Base-by-base conservation (phyloP, 2,797 vertebrate species). In the Capromys pilorides region DNA sequence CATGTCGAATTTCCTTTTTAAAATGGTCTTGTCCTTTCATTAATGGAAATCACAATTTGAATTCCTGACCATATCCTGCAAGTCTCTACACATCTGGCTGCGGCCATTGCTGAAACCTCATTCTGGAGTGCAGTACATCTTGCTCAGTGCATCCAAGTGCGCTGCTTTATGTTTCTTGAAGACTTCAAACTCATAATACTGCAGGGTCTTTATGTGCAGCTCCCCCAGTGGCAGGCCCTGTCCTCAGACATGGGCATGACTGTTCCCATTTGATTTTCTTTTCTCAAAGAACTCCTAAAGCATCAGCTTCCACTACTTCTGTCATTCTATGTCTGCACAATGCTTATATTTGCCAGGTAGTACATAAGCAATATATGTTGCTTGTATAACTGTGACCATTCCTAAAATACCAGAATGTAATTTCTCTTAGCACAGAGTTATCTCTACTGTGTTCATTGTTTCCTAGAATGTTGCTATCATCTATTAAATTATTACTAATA, bases 41-140 rank as follows among this genome's bases (percentile, higher is more conserved):
- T 93, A 78, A 18, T 79, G 33, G 80, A 71, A 88, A 80, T 85
- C 80, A 36, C 61, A 89, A 88, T 89, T 33, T 77, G 61, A 95
- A 88, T 33, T 61, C 11, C 31, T 88, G n/a, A 22, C 24, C 33
- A 31, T 61, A 22, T 2, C n/a, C 21, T 91, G 49, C 19, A 86
- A 67, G n/a, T 39, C 12, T 93, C 16, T 86, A 0, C 39, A 49
- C 36, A n/a, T n/a, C 33, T 83, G 18, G 28, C 49, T 45, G 0
- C 24, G 64, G 13, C 49, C 12, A 4, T 21, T n/a, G 81, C 18
- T 28, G 21, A 84, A 94, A 59, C 57, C 4, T 80, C 41, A 7
- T 77, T 45, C 57, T 54, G 28, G 71, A n/a, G 57, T 59, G 36
- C 66, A 13, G 18, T 39, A n/a, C 5, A 21, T 33, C 64, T 79